A percentile compares a stretch with the other conserved stretches of the same genome.
These are phyloP conservation scores for Caenorhabditis sulstoni DNA, from an alignment of 2,888 invertebrate genomes.

Conservation along the genomic window DNA sequence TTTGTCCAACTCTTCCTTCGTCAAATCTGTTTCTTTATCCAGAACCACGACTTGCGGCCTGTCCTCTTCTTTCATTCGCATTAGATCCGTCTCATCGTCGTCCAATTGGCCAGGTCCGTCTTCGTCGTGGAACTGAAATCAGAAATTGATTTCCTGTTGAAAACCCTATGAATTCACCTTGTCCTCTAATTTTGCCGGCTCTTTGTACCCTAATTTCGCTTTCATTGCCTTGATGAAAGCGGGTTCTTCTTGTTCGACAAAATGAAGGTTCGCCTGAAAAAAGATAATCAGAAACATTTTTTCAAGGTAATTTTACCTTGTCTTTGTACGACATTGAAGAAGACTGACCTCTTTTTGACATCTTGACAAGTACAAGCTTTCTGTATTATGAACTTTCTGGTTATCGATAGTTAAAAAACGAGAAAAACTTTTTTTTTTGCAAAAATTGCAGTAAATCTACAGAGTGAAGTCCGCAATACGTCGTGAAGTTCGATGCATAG, in stretches of 20 bases:
- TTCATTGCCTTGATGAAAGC: slow-evolving; percentile 76
- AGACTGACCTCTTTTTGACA: slow-evolving; percentile 55
- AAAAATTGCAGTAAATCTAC: not conserved
- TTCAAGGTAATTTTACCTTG: slow-evolving; percentile 25
- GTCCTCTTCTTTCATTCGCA: slow-evolving; percentile 73
- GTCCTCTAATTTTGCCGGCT: slow-evolving; percentile 75
- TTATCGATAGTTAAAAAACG: no score
- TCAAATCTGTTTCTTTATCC: slow-evolving; percentile 71
- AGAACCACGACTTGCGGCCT: slow-evolving; percentile 77
- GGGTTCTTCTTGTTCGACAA: slow-evolving; percentile 75
- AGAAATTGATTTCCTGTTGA: slow-evolving; percentile 5
- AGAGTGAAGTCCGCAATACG: slow-evolving; percentile 18
- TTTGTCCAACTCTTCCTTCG: slow-evolving; percentile 71
- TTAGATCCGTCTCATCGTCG: slow-evolving; percentile 68
- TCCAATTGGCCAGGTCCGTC: slow-evolving; percentile 54
- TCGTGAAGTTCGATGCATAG: slow-evolving; percentile 20
- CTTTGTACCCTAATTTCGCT: slow-evolving; percentile 75
- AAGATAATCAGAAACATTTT: not conserved
- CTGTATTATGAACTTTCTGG: no score
- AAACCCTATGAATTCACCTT: slow-evolving; percentile 63
- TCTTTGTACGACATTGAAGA: slow-evolving; percentile 53
- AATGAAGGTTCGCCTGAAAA: slow-evolving; percentile 60
- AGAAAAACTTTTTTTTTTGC: no score
- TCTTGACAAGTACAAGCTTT: slow-evolving; percentile 6
- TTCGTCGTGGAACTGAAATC: slow-evolving; percentile 60